A percentile compares a stretch with the other conserved stretches of the same genome.
phyloP scores from a whole-genome alignment of 2,113 vertebrate species.

The Nipponia nippon region DNA sequence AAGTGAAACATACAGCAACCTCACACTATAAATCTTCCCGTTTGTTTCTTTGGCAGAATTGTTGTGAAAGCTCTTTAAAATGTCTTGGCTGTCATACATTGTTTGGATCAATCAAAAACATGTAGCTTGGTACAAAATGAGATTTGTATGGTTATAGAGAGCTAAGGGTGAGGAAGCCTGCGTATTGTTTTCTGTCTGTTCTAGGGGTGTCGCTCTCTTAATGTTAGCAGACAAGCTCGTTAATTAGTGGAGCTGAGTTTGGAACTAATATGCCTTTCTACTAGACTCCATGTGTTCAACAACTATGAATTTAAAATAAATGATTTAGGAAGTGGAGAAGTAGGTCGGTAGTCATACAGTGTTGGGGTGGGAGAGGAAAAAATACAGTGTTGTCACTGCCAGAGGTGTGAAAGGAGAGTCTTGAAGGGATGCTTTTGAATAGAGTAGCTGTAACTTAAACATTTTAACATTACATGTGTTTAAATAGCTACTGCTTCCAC shows the following conservation, averaged over 20 bases:
- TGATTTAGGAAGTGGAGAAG: not conserved
- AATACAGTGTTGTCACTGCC: not conserved
- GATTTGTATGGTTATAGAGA: not conserved
- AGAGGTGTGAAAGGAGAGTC: not conserved
- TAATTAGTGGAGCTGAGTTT: not conserved
- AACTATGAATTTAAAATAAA: not conserved
- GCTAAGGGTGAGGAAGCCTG: not conserved
- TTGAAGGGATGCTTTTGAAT: not conserved
- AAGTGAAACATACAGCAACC: not conserved
- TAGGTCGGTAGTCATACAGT: not conserved
- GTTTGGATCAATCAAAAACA: not conserved
- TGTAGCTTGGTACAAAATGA: not conserved
- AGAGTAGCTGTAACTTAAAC: not conserved
- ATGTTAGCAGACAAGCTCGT: not conserved
- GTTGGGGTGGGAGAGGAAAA: not conserved
- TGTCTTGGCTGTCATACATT: not conserved
- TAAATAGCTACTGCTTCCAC: not conserved
- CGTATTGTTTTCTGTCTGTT: not conserved
- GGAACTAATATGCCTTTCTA: not conserved
- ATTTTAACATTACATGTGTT: not conserved
- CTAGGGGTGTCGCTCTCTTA: not conserved
- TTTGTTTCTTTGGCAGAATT: not conserved
- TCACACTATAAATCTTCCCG: not conserved
- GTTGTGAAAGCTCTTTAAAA: not conserved
- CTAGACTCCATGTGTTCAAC: not conserved